Evolutionary conservation across 2,113 vertebrate species (phyloP), one percentile per base, ranked within the genome.

Genomic region (Equus przewalskii): DNA sequence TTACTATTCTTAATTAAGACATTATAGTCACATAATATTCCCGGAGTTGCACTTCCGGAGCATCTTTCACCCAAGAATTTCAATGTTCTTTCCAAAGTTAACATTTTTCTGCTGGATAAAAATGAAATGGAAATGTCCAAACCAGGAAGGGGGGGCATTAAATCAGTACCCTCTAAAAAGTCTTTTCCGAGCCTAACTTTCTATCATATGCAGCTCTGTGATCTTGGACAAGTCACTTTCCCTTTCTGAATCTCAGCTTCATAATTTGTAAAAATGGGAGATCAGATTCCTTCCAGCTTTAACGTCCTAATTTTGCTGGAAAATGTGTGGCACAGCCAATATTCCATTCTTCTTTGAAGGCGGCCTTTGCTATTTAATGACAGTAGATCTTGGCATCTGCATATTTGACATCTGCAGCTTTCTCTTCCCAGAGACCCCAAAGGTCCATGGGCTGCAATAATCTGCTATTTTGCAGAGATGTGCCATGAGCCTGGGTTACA

Each of bases 401-500:
- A 79, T 95, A 54, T 69, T 89, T 97, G 97, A 97, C 91, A 94
- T 93, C 91, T 73, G 65, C 91, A 78, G 56, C 51, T 97, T 36
- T 58, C 64, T 97, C 80, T 87, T 92, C 60, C 87, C n/a, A 90
- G 92, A 90, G 80, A 96, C 69, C 79, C 36, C 87, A 83, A 87
- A 94, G 75, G 75, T 84, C 79, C 72, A 26, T 11, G 64, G 87
- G 83, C 60, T 62, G 28, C 95, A 76, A 54, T 76, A 89, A 96
- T 96, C 86, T 92, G 72, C 56, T 95, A 86, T 65, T 97, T 92
- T 94, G 60, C 89, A 96, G 83, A 80, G 36, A 41, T 4, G 0
- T 44, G 70, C 62, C 80, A 28, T 60, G 72, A 92, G 73, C 51
- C 51, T 86, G 82, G 86, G 36, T 41, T 49, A 21, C 12, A 49